Evolutionary conservation across 2,113 vertebrate genomes (phyloP).

Genomic region (Nesoenas mayeri): DNA sequence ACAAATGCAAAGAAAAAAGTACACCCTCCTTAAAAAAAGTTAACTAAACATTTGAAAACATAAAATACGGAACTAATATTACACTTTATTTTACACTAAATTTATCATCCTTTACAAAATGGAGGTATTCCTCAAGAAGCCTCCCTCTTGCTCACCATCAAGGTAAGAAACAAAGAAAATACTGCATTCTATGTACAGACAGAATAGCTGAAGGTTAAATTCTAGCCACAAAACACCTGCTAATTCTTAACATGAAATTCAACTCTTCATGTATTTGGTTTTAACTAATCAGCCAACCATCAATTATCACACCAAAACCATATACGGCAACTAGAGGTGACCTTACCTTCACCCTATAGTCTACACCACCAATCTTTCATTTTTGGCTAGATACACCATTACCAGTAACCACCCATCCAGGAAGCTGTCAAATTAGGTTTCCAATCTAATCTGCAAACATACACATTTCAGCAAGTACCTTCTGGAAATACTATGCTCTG

Average conservation of each 20-base stretch:
- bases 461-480: constrained; percentile 64
- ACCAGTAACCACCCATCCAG: constrained; percentile 68
- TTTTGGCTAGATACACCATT: constrained; percentile 62
- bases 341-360: constrained; percentile 72
- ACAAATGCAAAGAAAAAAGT: neutral
- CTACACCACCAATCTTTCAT: constrained; percentile 64
- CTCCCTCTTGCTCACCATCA: neutral
- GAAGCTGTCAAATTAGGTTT: constrained; percentile 72
- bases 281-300: constrained; percentile 49
- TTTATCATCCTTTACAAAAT: neutral
- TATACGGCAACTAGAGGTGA: constrained; percentile 27
- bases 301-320: constrained; percentile 33
- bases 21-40: rapidly evolving
- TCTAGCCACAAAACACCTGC: neutral
- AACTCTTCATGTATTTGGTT: neutral
- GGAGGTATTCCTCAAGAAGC: neutral
- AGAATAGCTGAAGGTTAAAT: neutral
- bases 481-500: constrained; percentile 21
- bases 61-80: neutral
- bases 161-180: neutral
- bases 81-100: neutral
- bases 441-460: constrained; percentile 69
- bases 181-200: neutral
- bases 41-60: neutral
- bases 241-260: constrained; percentile 25